Evolutionary conservation across 1,140 invertebrate species (phyloP).

Genomic region (Scaptomyza graminum): DNA sequence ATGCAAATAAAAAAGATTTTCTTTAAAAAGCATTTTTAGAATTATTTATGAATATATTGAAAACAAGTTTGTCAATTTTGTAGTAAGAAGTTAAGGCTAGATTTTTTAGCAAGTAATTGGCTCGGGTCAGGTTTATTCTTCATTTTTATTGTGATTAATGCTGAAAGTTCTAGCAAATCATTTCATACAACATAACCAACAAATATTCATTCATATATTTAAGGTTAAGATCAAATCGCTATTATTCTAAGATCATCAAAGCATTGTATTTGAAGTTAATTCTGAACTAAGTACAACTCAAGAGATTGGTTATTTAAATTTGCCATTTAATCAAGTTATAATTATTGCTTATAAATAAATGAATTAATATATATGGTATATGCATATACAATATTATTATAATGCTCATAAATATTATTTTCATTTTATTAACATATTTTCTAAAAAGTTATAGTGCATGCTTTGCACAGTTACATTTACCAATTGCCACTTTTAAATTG

Average conservation of each 20-base stretch:
- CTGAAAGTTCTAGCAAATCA: slow-evolving; percentile 7
- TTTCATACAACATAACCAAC: slow-evolving; percentile 9
- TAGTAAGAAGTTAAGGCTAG: slow-evolving; percentile 11
- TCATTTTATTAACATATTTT: slow-evolving; percentile 65
- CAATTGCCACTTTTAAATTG: slow-evolving; percentile 49
- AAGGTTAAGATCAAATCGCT: not conserved
- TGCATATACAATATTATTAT: slow-evolving; percentile 27
- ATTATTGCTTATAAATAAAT: slow-evolving; percentile 46
- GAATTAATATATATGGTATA: slow-evolving; percentile 22
- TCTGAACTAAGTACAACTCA: slow-evolving; percentile 30
- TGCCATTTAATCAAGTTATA: slow-evolving; percentile 8
- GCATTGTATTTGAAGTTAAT: slow-evolving; percentile 1
- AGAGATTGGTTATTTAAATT: slow-evolving; percentile 3
- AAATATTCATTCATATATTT: not conserved
- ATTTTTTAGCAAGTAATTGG: slow-evolving; percentile 42
- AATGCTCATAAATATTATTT: slow-evolving; percentile 36
- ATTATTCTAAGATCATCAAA: not conserved
- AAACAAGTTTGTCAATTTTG: slow-evolving; percentile 10
- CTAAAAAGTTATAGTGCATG: slow-evolving; percentile 69
- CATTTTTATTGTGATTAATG: slow-evolving; percentile 13
- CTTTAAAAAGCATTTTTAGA: not conserved
- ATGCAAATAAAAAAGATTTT: slow-evolving; percentile 27
- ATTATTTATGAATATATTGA: not conserved
- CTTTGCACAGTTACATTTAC: slow-evolving; percentile 67
- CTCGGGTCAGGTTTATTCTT: slow-evolving; percentile 37